Base-by-base conservation (phyloP, 2,888 invertebrate genomes). In the Pimpla rufipes region DNA sequence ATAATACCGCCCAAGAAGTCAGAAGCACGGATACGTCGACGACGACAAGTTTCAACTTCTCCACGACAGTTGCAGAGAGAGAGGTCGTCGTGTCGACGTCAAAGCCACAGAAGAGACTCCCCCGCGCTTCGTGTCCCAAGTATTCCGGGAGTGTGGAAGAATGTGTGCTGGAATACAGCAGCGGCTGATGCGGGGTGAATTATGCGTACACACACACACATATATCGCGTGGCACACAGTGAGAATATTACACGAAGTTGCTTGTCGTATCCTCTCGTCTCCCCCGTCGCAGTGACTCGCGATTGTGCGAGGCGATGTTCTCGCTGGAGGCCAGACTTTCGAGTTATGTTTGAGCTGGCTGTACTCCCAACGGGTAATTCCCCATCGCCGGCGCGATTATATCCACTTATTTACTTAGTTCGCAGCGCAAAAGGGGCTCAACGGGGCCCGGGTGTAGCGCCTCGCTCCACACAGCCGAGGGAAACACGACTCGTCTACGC, bases 321-420 rank as follows among this genome's bases (percentile, higher is more conserved):
- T 23, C 47, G 66, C 64, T 64, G 35, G 21, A 50, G 50, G 62
- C 52, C 35, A 37, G 11, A 29, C 50, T 75, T 64, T 64, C 50
- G 64, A 52, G 62, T 52, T 75, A 45, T 29, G 42, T 47, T 57
- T 29, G 13, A 29, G 57, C n/a, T 57, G 59, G 23, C 29, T 59
- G 5, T 29, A 35, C 35, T 37, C 62, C n/a, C 16, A 40, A 62
- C 37, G n/a, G 57, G 29, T 57, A 35, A 62, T 57, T 29, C 35
- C 50, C 62, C 74, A 42, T 64, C 64, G 50, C 50, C 23, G n/a
- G n/a, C n/a, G 11, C 62, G 35, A 50, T 13, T n/a, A 40, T 64
- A 75, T 75, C 64, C 64, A 64, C 74, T 75, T 75, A 75, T 64
- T 75, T 75, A 75, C 74, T 75, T 75, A 75, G 74, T 75, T 64